Conservation (phyloP, 1,140 invertebrate species). For the Bursaphelenchus mucronatus region DNA sequence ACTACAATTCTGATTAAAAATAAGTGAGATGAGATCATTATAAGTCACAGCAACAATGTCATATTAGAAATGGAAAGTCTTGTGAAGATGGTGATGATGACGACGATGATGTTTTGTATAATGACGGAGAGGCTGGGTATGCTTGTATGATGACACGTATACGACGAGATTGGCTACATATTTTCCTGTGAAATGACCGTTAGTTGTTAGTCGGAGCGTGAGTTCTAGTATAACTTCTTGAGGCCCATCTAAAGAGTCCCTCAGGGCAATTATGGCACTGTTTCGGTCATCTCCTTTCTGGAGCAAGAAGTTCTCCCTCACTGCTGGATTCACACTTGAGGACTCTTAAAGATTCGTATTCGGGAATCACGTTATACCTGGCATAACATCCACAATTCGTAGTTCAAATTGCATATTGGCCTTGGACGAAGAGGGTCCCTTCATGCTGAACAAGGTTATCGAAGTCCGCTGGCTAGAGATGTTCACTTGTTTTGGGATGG, state of each 20-base stretch:
- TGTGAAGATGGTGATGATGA: slow-evolving; percentile 22
- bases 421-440: slow-evolving; percentile 46
- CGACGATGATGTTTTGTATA: slow-evolving; percentile 27
- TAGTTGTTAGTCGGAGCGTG: slow-evolving; percentile 45
- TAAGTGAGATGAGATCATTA: slow-evolving; percentile 24
- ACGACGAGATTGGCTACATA: slow-evolving; percentile 58
- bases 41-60: slow-evolving; percentile 4
- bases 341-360: slow-evolving; percentile 34
- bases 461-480: slow-evolving; percentile 58
- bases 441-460: slow-evolving; percentile 56
- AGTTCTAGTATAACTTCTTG: slow-evolving; percentile 54
- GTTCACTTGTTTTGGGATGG: slow-evolving; percentile 57
- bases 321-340: slow-evolving; percentile 42
- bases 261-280: slow-evolving; percentile 56
- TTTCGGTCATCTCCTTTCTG: slow-evolving; percentile 59
- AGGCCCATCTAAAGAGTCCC: slow-evolving; percentile 58
- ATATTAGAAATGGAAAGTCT: slow-evolving; percentile 17
- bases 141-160: slow-evolving; percentile 47
- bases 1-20: slow-evolving; percentile 18
- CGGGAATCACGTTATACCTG: slow-evolving; percentile 33
- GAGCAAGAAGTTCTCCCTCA: slow-evolving; percentile 54
- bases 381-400: slow-evolving; percentile 37
- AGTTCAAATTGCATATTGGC: slow-evolving; percentile 58
- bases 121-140: slow-evolving; percentile 36
- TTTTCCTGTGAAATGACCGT: slow-evolving; percentile 51